Evolutionary conservation across 2,888 invertebrate species (phyloP), one percentile per base, ranked within the genome.

Genomic region (Crocallis elinguaria): DNA sequence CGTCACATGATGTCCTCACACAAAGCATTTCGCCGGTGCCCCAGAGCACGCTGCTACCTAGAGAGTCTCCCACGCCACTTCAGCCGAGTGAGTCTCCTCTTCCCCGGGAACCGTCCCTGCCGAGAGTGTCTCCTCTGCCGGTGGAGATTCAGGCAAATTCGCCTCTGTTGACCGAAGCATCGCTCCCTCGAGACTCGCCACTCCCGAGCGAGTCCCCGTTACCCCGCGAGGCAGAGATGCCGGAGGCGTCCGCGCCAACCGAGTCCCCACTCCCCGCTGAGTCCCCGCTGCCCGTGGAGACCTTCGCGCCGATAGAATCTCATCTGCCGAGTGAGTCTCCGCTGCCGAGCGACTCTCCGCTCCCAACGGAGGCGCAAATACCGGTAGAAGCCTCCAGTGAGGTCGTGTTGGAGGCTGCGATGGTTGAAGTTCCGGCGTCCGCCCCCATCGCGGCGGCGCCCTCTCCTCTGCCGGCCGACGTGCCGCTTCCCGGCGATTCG

Each of bases 311-410:
- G 17, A 7, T 17, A 19, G 19, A 19, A 11, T 71, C 73, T 4
- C 60, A 70, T 8, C 23, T 68, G 17, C 69, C 17, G 7, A 32
- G 14, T 9, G 32, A 32, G 14, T 71, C 73, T 3, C 61, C 71
- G 7, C 27, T 68, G 16, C 69, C 14, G 33, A 17, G 16, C 17
- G 16, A 16, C 17, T 35, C 36, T 70, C 3, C 23, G 11, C 39
- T 57, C 36, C 49, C 52, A 29, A 16, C 42, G 0, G 46, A 49
- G 5, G 46, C 41, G 29, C 35, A 56, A 13, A 39, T 14, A 19
- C 33, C 43, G 5, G n/a, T 41, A 13, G 53, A 44, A n/a, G 46
- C 25, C 9, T 27, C 32, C 13, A 27, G 9, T 21, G 29, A 42
- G 38, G 16, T 49, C 46, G 21, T 6, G 17, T 11, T 36, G 48